A percentile compares a stretch with the other conserved stretches of the same genome.
phyloP scores from a whole-genome alignment of 2,888 invertebrate species.

The Euproctis similis region DNA sequence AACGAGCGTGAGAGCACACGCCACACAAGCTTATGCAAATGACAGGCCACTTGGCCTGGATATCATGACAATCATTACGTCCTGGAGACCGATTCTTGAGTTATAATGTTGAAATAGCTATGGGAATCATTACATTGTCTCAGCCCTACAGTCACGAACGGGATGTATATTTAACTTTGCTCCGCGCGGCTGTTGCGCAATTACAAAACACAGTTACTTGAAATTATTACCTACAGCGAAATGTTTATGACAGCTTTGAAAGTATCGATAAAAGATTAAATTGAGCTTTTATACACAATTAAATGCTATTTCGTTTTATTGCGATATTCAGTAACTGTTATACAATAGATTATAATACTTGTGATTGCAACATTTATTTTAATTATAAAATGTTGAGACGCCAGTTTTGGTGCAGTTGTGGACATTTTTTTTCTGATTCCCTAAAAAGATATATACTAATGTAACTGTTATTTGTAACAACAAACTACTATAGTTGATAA shows the following conservation, averaged over 20 bases:
- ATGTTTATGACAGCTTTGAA: constrained; percentile 48
- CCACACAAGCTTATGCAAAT: constrained; percentile 54
- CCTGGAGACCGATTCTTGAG: constrained; percentile 25
- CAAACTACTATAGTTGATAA: no score
- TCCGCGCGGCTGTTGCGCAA: constrained; percentile 47
- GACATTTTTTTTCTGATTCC: no score
- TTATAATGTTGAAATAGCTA: constrained; percentile 49
- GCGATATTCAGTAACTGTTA: constrained; percentile 10
- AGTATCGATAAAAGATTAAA: constrained; percentile 21
- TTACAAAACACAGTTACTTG: constrained; percentile 34
- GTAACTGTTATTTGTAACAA: no score
- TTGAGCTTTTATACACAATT: constrained; percentile 23
- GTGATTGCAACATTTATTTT: no score
- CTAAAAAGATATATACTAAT: no score
- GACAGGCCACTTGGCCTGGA: constrained; percentile 48
- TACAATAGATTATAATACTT: no score
- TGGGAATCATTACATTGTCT: constrained; percentile 45
- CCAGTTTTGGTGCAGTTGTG: no score
- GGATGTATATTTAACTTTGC: constrained; percentile 36
- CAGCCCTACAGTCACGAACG: constrained; percentile 54
- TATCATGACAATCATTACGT: constrained; percentile 54
- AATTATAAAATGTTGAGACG: no score
- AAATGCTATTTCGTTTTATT: constrained; percentile 22
- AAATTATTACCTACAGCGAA: constrained; percentile 42
- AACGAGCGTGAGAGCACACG: constrained; percentile 49